Conservation (phyloP, 2,797 vertebrate species). For the Stomatorhinus walkeri region DNA sequence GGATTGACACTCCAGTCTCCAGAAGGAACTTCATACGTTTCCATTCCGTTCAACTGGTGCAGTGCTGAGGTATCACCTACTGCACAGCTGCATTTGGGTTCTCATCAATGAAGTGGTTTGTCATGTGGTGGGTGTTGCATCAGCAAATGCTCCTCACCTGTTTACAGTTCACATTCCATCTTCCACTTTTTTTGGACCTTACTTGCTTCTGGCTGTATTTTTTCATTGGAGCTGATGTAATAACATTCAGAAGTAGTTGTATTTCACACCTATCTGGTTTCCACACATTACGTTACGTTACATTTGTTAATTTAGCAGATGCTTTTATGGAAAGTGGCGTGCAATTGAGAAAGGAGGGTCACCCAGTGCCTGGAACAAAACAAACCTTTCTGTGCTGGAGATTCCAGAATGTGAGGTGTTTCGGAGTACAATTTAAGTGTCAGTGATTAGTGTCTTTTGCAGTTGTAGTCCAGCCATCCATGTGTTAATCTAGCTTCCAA, state of each 20-base stretch:
- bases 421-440: background rate
- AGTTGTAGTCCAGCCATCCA: background rate
- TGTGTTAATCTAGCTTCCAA: background rate
- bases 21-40: background rate
- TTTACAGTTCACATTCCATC: background rate
- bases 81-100: background rate
- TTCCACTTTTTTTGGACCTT: background rate
- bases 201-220: background rate
- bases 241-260: background rate
- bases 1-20: background rate
- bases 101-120: too few species aligned
- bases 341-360: background rate
- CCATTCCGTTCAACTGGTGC: background rate
- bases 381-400: background rate
- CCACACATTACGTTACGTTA: background rate
- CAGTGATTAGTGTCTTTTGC: background rate
- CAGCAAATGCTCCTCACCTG: background rate
- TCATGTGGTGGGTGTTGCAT: background rate
- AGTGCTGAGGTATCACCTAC: background rate
- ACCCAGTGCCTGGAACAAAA: background rate
- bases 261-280: background rate
- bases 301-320: background rate
- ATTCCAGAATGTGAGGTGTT: background rate
- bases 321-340: background rate
- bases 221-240: background rate